A percentile compares a stretch with the other conserved stretches of the same genome.
phyloP scores from a whole-genome alignment of 2,113 vertebrate species.

The Haliaeetus leucogaster region DNA sequence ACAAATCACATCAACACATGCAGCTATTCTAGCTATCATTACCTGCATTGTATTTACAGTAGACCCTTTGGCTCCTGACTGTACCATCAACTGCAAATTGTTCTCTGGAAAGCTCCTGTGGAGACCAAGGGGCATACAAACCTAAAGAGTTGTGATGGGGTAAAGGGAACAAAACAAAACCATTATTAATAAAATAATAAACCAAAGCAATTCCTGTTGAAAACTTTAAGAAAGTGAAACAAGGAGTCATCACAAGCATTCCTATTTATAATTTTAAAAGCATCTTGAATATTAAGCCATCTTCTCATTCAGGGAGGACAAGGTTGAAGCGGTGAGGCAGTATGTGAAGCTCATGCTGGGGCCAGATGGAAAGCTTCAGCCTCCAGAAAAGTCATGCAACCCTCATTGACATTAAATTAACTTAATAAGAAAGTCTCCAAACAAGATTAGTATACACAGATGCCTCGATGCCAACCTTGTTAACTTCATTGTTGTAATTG shows the following conservation, averaged over 20 bases:
- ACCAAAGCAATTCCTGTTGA: not conserved
- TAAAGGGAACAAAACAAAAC: not conserved
- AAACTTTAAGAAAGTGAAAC: not conserved
- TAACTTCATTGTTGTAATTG: slow-evolving; percentile 91
- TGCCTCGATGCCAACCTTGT: slow-evolving; percentile 80
- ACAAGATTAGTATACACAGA: not conserved
- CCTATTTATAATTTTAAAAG: not conserved
- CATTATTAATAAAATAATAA: not conserved
- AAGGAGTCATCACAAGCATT: not conserved
- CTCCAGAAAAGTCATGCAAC: not conserved
- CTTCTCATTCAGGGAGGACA: not conserved
- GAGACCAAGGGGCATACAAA: slow-evolving; percentile 93
- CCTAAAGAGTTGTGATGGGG: slow-evolving; percentile 66
- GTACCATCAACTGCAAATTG: slow-evolving; percentile 97
- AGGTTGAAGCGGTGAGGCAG: not conserved
- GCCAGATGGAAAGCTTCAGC: not conserved
- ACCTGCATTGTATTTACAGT: slow-evolving; percentile 99
- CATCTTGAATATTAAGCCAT: not conserved
- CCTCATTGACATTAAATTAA: not conserved
- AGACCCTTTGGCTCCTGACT: slow-evolving; percentile 96
- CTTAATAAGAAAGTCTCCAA: not conserved
- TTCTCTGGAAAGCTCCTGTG: slow-evolving; percentile 93
- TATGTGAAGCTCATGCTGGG: not conserved
- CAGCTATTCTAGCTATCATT: not conserved
- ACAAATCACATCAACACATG: not conserved